Evolutionary conservation across 2,797 vertebrate genomes (phyloP), one percentile per base, ranked within the genome.

Genomic region (Potorous gilbertii): DNA sequence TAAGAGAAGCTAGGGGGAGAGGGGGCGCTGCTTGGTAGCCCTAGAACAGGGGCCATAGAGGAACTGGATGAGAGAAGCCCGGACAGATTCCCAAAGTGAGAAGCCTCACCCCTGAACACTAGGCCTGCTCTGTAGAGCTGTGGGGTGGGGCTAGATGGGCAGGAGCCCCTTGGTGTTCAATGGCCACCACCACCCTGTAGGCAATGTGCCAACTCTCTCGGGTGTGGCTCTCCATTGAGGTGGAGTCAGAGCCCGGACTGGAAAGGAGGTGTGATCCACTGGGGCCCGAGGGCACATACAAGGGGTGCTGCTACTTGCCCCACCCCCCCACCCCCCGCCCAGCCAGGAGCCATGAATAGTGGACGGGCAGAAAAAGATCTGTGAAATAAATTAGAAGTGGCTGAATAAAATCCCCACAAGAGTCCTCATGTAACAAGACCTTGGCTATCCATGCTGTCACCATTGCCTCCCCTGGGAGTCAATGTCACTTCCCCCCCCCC

Each of bases 381-480:
- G 92, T 96, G 62, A 96, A 62, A 81, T 57, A 46, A 94, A 54
- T 92, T 50, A 5, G n/a, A 54, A 62, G 91, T 93, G 89, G 74
- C 59, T 50, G 90, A 50, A 46, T 81, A 87, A 46, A 46, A 21
- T 89, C 91, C 91, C 92, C 91, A 92, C 66, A 52, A 56, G 74
- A 92, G 87, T 89, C 55, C 90, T 91, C 91, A 96, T 96, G 95
- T 97, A 97, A 95, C 34, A 55, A 95, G 95, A 94, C 95, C 87
- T 56, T 54, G 46, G 40, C 34, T 40, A 46, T 24, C 10, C 74
- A 87, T 27, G 31, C 57, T 95, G 92, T 95, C 92, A 90, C 31
- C 3, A 10, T 55, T 8, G 2, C 40, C 92, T 96, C 66, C 55
- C 91, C 92, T 24, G 93, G 55, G 93, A 96, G 96, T 87, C 92